phyloP scores from a whole-genome alignment of 2,113 vertebrate species.

The Amblyornis subalaris region DNA sequence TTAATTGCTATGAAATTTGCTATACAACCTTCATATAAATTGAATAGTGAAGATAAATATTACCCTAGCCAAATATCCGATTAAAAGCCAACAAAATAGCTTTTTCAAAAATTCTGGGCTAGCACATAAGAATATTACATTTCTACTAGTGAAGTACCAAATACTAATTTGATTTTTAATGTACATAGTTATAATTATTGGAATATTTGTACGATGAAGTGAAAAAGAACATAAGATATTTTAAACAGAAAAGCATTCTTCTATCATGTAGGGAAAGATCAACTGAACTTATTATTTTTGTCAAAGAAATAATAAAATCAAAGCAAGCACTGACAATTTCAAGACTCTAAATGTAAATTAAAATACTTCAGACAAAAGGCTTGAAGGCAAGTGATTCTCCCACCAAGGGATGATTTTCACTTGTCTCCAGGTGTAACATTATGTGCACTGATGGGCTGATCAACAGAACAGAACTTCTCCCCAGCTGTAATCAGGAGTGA shows the following conservation, averaged over 20 bases:
- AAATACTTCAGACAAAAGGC: constrained; percentile 58
- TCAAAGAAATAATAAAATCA: constrained; percentile 31
- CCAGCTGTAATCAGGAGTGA: constrained; percentile 77
- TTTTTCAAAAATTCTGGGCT: constrained; percentile 25
- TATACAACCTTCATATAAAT: constrained; percentile 14
- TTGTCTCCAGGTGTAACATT: constrained; percentile 77
- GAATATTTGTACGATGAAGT: constrained; percentile 32
- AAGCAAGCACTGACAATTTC: constrained; percentile 44
- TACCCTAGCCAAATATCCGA: not conserved
- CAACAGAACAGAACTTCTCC: constrained; percentile 72
- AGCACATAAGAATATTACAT: not conserved
- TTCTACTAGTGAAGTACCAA: not conserved
- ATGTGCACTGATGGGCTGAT: constrained; percentile 76
- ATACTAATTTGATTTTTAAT: constrained; percentile 44
- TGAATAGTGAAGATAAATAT: constrained; percentile 40
- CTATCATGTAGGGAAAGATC: not conserved
- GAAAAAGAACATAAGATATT: not conserved
- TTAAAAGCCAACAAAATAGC: constrained; percentile 38
- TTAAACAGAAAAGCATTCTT: not conserved
- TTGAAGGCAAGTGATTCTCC: constrained; percentile 60
- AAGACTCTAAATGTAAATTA: constrained; percentile 59
- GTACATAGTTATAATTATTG: constrained; percentile 34
- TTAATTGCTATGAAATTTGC: not conserved
- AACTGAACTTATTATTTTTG: constrained; percentile 34
- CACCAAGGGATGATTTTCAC: constrained; percentile 62